phyloP scores from a whole-genome alignment of 2,113 vertebrate species.

The Sitta europaea region DNA sequence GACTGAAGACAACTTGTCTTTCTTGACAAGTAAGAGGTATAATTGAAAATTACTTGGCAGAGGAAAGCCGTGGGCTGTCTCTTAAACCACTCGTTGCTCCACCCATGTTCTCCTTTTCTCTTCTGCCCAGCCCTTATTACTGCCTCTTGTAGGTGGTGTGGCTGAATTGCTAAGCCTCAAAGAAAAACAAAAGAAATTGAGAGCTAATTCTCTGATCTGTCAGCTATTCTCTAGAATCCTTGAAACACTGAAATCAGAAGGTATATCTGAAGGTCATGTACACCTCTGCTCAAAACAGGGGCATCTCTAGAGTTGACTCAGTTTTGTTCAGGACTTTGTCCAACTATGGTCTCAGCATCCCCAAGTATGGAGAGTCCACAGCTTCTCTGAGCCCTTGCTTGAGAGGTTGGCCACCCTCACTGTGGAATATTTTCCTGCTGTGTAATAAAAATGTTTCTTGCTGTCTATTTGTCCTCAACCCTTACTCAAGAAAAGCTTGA shows the following conservation, averaged over 20 bases:
- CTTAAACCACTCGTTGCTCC: neutral
- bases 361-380: neutral
- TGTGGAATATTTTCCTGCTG: neutral
- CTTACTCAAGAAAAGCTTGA: neutral
- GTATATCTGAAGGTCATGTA: accelerated
- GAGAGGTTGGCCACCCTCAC: neutral
- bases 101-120: neutral
- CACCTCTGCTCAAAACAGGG: neutral
- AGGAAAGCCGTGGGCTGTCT: neutral
- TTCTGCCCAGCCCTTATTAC: neutral
- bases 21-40: neutral
- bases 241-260: neutral
- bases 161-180: neutral
- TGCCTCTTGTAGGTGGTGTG: neutral
- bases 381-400: neutral
- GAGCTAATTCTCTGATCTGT: neutral
- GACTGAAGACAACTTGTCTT: neutral
- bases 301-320: neutral
- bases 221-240: neutral
- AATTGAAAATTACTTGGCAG: neutral
- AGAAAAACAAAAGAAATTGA: neutral
- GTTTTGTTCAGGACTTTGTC: neutral
- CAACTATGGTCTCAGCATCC: neutral
- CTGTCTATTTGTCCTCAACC: neutral
- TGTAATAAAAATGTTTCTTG: neutral